Evolutionary conservation across 2,113 vertebrate genomes (phyloP), one percentile per base, ranked within the genome.

Genomic region (Platycercus adscitus): DNA sequence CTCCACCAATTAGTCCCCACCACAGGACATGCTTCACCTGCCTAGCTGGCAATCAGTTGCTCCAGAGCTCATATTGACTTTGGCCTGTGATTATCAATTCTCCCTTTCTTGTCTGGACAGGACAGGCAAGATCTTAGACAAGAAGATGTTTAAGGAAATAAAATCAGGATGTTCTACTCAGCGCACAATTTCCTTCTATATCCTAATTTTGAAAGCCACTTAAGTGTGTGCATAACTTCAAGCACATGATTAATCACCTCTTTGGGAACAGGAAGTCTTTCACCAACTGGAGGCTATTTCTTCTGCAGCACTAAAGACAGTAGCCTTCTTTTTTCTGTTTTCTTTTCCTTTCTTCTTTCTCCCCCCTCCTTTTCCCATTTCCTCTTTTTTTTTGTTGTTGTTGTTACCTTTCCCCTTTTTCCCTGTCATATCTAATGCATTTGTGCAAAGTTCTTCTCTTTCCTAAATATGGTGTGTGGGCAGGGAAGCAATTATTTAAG

Each of bases 101-200:
- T 52, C 55, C 0, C 0, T 6, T 83, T 58, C 56, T 35, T 35
- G 56, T 24, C 33, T 58, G 75, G 37, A 83, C 60, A 94, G 63
- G 93, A 68, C 50, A 83, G 71, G 64, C 19, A 56, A 75, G 18
- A 73, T 50, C 55, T 96, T 82, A 86, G 93, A 91, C 53, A 93
- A 96, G 61, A 83, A 55, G 33, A 23, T 1, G 0, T 49, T 83
- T 56, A 66, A 50, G 56, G 64, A 94, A 95, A 76, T 75, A 95
- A 96, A 95, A 96, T 65, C 60, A 89, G 77, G 68, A 60, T 85
- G 70, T 87, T 95, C 88, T 91, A 88, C 52, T 91, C 86, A 50
- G 58, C 23, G 13, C 26, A 71, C 31, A 66, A 16, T 52, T 86
- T 88, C 87, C 55, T 92, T 61, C 71, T 56, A 39, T 24, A 60